Percentiles rank a stretch among this genome's conserved stretches.
phyloP scores from a whole-genome alignment of 2,797 vertebrate genomes.

The Crocodylus rhombifer region DNA sequence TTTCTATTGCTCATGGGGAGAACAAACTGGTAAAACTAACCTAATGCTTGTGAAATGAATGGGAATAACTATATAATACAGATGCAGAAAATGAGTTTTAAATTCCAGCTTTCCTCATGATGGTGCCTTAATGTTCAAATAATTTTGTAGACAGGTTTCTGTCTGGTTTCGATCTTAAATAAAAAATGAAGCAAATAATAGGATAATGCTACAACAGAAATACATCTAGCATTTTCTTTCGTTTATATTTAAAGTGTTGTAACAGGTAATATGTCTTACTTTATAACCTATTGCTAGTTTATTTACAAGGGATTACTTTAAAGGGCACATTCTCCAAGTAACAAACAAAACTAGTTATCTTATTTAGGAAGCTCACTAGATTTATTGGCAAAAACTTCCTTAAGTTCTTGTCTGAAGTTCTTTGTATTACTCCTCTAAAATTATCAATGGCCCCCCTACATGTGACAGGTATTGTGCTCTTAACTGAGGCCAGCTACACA shows the following conservation, averaged over 20 bases:
- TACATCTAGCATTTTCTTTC: rapidly evolving
- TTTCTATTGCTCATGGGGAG: neutral
- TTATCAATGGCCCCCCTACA: no score
- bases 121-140: neutral
- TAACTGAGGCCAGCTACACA: no score
- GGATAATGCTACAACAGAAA: neutral
- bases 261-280: neutral
- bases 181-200: neutral
- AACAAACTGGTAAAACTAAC: neutral
- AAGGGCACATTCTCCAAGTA: neutral
- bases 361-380: rapidly evolving
- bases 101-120: neutral
- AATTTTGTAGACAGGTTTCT: neutral
- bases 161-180: neutral
- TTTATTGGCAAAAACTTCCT: neutral
- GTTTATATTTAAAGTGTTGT: neutral
- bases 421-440: no score
- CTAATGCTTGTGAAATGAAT: neutral
- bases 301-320: neutral
- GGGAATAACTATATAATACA: neutral
- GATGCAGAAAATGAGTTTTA: neutral
- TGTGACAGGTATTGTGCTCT: no score
- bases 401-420: rapidly evolving
- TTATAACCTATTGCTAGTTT: rapidly evolving
- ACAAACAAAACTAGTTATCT: neutral